phyloP scores from a whole-genome alignment of 2,797 vertebrate species.

The Danio kyathit region DNA sequence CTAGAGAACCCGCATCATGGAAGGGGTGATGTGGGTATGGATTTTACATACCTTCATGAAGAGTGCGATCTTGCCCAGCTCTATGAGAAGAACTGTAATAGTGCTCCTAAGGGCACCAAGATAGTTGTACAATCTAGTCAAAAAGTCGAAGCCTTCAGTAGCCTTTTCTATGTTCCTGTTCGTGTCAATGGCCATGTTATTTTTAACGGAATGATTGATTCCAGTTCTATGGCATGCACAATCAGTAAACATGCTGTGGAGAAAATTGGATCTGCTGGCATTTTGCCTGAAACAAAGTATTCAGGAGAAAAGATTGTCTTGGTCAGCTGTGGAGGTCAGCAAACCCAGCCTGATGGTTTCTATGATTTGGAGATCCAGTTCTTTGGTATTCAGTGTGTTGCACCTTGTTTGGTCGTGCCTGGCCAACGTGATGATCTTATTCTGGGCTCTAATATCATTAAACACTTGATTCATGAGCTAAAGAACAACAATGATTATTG shows the following conservation, averaged over 20 bases:
- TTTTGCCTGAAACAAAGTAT: too few relatives aligned
- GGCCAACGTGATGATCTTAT: constrained; percentile 22
- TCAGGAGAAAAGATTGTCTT: not conserved
- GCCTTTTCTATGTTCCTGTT: not conserved
- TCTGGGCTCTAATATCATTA: not conserved
- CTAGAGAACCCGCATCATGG: too few relatives aligned
- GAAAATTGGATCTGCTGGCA: too few relatives aligned
- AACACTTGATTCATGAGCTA: not conserved
- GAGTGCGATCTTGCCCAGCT: not conserved
- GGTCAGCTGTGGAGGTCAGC: not conserved
- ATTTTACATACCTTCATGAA: not conserved
- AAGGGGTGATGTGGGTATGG: not conserved
- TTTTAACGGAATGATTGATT: not conserved
- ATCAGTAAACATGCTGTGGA: too few relatives aligned
- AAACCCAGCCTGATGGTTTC: not conserved
- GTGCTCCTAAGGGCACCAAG: not conserved
- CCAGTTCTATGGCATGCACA: constrained; percentile 6
- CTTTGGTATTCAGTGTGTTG: not conserved
- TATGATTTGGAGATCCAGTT: constrained; percentile 10
- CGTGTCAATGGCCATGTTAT: not conserved
- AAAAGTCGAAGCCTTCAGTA: not conserved
- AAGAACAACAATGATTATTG: not conserved
- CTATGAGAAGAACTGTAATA: not conserved
- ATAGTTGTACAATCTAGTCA: too few relatives aligned
- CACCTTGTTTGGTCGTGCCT: not conserved